These are phyloP conservation scores for Nothoprocta pentlandii DNA, from an alignment of 2,113 vertebrate species.

Conservation along the genomic window DNA sequence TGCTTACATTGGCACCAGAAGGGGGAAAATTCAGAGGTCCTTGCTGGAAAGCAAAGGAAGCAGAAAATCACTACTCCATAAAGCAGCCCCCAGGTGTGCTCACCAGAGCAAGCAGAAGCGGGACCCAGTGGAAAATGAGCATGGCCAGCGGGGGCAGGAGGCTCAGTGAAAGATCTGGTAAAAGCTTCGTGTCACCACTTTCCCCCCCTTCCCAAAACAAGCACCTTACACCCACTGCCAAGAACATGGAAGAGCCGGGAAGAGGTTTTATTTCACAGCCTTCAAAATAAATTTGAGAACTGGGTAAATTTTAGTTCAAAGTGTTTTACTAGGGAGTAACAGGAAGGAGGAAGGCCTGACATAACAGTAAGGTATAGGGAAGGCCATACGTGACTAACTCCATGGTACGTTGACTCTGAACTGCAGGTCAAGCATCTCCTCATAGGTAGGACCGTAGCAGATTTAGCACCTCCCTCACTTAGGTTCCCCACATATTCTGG, in stretches of 20 bases:
- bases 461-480: neutral
- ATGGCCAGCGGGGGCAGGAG: neutral
- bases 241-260: neutral
- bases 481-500: neutral
- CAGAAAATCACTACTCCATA: neutral
- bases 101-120: neutral
- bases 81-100: neutral
- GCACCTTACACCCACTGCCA: neutral
- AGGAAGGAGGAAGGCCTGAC: neutral
- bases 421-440: neutral
- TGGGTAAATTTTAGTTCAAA: neutral
- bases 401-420: neutral
- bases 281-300: neutral
- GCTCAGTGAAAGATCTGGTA: neutral
- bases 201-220: neutral
- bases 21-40: neutral
- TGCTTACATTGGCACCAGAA: neutral
- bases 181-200: neutral
- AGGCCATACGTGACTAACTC: neutral
- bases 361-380: neutral
- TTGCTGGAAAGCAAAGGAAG: neutral
- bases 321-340: neutral
- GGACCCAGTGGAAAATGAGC: neutral
- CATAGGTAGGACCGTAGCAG: neutral
- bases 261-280: neutral